Evolutionary conservation across 2,797 vertebrate species (phyloP).

Genomic region (Hapalemur alaotrensis): DNA sequence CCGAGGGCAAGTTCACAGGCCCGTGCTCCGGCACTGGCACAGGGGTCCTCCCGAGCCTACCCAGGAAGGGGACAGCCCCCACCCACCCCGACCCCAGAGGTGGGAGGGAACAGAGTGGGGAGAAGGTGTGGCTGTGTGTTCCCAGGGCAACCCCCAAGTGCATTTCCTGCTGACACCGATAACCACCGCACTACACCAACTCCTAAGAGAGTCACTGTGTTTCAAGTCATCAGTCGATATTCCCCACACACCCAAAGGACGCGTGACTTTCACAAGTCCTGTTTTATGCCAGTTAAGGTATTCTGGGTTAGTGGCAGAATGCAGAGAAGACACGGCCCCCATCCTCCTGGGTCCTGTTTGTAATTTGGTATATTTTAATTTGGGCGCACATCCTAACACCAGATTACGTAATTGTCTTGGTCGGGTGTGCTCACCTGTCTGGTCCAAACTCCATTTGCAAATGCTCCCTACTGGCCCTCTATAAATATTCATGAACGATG

Average conservation of each 20-base stretch:
- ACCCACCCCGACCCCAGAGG: neutral
- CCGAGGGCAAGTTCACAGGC: too few relatives aligned
- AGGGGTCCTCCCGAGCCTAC: neutral
- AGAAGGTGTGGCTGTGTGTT: neutral
- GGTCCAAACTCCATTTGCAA: conserved; percentile 39
- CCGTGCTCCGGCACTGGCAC: neutral
- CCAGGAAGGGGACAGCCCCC: neutral
- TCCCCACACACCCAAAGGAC: neutral
- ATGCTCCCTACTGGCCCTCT: neutral
- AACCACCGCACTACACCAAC: rapidly evolving
- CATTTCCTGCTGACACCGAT: rapidly evolving
- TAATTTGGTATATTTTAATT: neutral
- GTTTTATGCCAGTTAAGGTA: rapidly evolving
- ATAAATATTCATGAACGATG: conserved; percentile 61
- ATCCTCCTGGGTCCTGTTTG: neutral
- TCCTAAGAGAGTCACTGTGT: neutral
- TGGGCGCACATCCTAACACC: neutral
- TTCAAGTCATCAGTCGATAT: neutral
- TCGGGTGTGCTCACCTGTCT: conserved; percentile 49
- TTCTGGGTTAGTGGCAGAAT: neutral
- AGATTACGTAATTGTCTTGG: conserved; percentile 12
- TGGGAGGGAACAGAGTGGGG: neutral
- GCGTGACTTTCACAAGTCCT: neutral
- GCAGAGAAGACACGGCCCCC: neutral
- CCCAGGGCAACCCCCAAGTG: neutral